These are phyloP conservation scores for Batillaria attramentaria DNA, from an alignment of 1,140 invertebrate genomes.

Conservation along the genomic window DNA sequence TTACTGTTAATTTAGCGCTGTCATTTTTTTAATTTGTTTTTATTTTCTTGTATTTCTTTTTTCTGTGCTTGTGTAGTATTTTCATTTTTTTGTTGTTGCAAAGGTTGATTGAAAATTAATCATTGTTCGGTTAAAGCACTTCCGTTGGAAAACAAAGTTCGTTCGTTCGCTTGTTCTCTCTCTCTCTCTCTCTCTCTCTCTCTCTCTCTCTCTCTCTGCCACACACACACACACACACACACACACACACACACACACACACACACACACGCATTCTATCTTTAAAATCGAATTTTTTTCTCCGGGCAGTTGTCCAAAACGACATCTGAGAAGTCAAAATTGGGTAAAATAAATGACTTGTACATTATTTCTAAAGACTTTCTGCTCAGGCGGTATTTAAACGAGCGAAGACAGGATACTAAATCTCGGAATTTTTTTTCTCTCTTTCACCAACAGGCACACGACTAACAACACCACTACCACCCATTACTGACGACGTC, in stretches of 20 bases:
- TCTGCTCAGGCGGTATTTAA: too few relatives aligned
- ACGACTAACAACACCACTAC: neutral
- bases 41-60: too few relatives aligned
- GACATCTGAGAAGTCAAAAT: neutral
- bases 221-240: conserved; percentile 1
- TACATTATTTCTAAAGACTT: too few relatives aligned
- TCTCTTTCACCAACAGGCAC: neutral
- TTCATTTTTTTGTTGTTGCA: too few relatives aligned
- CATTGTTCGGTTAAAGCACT: too few relatives aligned
- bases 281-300: neutral
- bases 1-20: neutral
- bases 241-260: conserved; percentile 11
- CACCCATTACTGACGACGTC: neutral
- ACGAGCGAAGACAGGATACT: too few relatives aligned
- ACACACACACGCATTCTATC: neutral
- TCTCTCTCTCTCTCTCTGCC: too few relatives aligned
- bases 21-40: neutral
- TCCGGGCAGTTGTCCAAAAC: neutral
- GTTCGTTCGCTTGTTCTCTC: too few relatives aligned
- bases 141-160: too few relatives aligned
- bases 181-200: too few relatives aligned
- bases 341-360: neutral
- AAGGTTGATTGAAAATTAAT: too few relatives aligned
- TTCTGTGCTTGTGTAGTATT: neutral
- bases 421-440: too few relatives aligned